phyloP scores from a whole-genome alignment of 2,113 vertebrate species.

The Acrocephalus arundinaceus region DNA sequence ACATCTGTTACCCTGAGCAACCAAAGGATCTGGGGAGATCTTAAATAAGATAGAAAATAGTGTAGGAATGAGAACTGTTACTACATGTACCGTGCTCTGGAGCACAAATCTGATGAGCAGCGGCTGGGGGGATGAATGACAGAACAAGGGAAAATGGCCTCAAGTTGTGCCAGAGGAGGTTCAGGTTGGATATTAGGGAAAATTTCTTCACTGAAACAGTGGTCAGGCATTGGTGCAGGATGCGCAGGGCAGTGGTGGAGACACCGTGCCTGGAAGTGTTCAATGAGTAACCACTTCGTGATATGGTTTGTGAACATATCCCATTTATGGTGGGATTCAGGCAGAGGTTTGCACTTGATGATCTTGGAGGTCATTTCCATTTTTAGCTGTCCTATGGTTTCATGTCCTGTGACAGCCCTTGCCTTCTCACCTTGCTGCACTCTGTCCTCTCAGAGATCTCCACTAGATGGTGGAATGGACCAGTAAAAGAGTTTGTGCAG shows the following conservation, averaged over 20 bases:
- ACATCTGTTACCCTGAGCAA: not conserved
- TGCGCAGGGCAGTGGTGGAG: not conserved
- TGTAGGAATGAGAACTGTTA: not conserved
- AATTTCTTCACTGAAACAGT: not conserved
- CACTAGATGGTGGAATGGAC: conserved; percentile 39
- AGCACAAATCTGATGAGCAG: not conserved
- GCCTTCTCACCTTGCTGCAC: not conserved
- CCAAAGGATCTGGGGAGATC: not conserved
- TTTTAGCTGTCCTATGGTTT: not conserved
- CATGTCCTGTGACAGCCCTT: not conserved
- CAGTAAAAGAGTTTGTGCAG: not conserved
- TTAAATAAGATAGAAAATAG: not conserved
- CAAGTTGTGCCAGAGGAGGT: not conserved
- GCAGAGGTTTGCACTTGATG: not conserved
- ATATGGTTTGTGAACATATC: not conserved
- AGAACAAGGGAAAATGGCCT: not conserved
- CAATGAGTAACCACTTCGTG: not conserved
- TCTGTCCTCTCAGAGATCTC: not conserved
- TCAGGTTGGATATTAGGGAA: not conserved
- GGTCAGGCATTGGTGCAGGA: not conserved
- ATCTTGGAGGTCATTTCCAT: not conserved
- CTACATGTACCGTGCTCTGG: not conserved
- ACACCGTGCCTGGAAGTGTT: not conserved
- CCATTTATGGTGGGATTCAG: not conserved
- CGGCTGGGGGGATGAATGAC: not conserved